Percentiles rank a stretch among this genome's conserved stretches.
Evolutionary conservation across 2,888 invertebrate genomes (phyloP).

Genomic region (Cyaniris semiargus): DNA sequence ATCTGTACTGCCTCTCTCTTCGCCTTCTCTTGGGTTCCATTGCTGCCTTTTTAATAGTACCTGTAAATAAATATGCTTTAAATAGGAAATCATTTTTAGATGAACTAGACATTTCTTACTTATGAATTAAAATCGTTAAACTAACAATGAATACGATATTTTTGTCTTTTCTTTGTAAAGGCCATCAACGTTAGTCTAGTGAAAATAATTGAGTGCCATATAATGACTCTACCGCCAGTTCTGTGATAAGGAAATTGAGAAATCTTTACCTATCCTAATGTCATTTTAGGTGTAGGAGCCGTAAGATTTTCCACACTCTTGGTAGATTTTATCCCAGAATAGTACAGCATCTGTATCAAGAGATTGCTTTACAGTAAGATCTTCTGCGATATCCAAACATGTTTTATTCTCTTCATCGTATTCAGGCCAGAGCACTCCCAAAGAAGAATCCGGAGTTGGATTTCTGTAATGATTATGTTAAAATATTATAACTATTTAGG

Average conservation of each 20-base stretch:
- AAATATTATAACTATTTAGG: background rate
- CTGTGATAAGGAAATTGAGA: too few species aligned
- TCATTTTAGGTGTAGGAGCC: constrained; percentile 31
- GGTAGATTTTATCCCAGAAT: constrained; percentile 57
- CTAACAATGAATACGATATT: too few species aligned
- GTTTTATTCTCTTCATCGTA: constrained; percentile 47
- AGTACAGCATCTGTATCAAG: constrained; percentile 45
- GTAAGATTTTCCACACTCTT: constrained; percentile 40
- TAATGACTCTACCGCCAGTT: too few species aligned
- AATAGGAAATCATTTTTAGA: background rate
- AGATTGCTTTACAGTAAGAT: constrained; percentile 44
- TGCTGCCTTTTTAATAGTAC: constrained; percentile 6
- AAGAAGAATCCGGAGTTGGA: too few species aligned
- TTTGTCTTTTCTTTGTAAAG: too few species aligned
- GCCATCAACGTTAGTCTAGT: too few species aligned
- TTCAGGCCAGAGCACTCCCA: constrained; percentile 55
- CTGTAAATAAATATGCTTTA: background rate
- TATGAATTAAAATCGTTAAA: too few species aligned
- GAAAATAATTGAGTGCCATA: too few species aligned
- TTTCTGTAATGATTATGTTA: constrained; percentile 48
- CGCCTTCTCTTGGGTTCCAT: background rate
- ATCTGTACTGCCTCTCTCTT: background rate
- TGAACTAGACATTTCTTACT: background rate
- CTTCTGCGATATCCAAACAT: constrained; percentile 57
- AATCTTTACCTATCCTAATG: too few species aligned